Conservation (phyloP, 2,113 vertebrate genomes). For the Rhinolophus sinicus region DNA sequence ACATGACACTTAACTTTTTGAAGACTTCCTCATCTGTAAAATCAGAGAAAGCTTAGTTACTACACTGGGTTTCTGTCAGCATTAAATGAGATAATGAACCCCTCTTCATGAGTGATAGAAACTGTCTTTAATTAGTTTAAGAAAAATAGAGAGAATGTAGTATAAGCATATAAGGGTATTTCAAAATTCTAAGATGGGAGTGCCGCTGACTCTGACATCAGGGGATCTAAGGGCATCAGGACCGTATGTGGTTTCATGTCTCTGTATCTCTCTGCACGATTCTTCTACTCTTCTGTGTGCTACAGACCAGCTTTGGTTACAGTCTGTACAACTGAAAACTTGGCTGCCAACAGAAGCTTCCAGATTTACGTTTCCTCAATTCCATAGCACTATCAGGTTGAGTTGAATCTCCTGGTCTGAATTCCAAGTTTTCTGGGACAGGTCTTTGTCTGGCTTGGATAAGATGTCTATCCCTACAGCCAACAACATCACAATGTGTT, state of each 20-base stretch:
- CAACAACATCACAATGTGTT: neutral
- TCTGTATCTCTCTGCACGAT: neutral
- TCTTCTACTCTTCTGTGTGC: neutral
- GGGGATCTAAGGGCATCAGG: neutral
- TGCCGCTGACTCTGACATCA: neutral
- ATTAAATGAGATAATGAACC: neutral
- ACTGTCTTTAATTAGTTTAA: neutral
- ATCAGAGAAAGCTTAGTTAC: neutral
- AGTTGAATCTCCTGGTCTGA: neutral
- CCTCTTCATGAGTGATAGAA: slow-evolving; percentile 21
- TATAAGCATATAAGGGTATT: neutral
- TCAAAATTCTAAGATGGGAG: neutral
- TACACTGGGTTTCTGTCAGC: neutral
- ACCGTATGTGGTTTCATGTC: neutral
- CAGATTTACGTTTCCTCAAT: neutral
- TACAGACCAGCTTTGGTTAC: neutral
- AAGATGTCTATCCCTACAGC: neutral
- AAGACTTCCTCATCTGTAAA: neutral
- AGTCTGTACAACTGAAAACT: neutral
- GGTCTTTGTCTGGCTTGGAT: neutral
- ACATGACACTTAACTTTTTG: neutral
- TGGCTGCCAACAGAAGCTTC: neutral
- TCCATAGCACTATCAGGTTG: neutral
- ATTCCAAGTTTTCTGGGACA: neutral
- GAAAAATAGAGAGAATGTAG: neutral